Evolutionary conservation across 1,140 invertebrate genomes (phyloP).

Genomic region (Listronotus oregonensis): DNA sequence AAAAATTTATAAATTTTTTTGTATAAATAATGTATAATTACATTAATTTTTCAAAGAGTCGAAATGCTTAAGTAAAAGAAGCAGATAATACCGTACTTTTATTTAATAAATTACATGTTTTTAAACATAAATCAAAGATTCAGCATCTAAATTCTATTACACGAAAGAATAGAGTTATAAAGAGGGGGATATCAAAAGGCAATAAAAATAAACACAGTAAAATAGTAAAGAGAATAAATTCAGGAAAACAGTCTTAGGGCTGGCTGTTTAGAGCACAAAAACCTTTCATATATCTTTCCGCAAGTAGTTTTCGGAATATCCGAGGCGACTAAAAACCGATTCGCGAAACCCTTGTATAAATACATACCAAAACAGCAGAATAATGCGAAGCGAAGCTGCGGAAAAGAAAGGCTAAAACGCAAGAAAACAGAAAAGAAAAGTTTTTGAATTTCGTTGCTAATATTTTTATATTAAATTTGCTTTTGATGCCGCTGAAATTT

Average conservation of each 20-base stretch:
- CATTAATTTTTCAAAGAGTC: no score
- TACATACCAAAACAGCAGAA: slow-evolving; percentile 47
- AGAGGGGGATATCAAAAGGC: slow-evolving; percentile 2
- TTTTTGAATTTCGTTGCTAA: slow-evolving; percentile 21
- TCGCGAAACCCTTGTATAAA: slow-evolving; percentile 43
- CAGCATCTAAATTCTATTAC: slow-evolving; percentile 5
- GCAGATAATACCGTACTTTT: no score
- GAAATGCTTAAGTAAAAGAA: no score
- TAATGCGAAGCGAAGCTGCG: slow-evolving; percentile 29
- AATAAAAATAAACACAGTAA: slow-evolving; percentile 24
- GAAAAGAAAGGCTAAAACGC: not conserved
- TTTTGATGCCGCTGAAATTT: slow-evolving; percentile 18
- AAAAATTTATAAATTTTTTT: no score
- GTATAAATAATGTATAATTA: no score
- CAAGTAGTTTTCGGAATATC: slow-evolving; percentile 37
- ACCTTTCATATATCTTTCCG: slow-evolving; percentile 42
- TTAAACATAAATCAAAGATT: no score
- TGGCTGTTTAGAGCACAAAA: slow-evolving; percentile 27
- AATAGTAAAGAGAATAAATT: slow-evolving; percentile 3
- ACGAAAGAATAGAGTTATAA: slow-evolving; percentile 12
- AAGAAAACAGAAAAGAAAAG: not conserved
- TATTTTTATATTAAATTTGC: slow-evolving; percentile 25
- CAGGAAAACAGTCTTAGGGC: slow-evolving; percentile 20
- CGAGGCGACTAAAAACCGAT: slow-evolving; percentile 44
- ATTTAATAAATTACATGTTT: no score